Conservation (phyloP, 1,140 invertebrate genomes). For the Cylas formicarius region DNA sequence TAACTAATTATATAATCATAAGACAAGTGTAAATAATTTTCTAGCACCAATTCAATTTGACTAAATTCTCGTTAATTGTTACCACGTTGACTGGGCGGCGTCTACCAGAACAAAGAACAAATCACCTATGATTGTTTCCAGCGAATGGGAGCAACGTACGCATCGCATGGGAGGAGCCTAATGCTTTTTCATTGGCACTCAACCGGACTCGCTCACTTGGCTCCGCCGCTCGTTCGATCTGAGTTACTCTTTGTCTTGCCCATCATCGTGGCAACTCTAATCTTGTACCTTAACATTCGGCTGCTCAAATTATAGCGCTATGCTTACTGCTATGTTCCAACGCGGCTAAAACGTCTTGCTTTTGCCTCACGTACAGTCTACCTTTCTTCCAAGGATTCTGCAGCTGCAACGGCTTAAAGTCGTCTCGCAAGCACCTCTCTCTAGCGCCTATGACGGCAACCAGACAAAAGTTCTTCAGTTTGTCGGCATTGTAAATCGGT, state of each 20-base stretch:
- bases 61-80: conserved; percentile 17
- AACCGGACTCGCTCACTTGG: too few species aligned
- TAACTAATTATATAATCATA: conserved; percentile 25
- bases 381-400: conserved; percentile 95
- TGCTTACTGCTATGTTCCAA: conserved; percentile 76
- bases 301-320: conserved; percentile 51
- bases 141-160: too few species aligned
- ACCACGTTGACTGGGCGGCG: too few species aligned
- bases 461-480: conserved; percentile 80
- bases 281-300: too few species aligned
- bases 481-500: conserved; percentile 74
- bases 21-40: conserved; percentile 18
- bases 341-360: conserved; percentile 79
- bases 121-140: too few species aligned
- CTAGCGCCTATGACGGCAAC: conserved; percentile 89
- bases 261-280: too few species aligned
- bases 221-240: too few species aligned
- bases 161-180: too few species aligned
- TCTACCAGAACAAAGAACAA: too few species aligned
- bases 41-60: conserved; percentile 28
- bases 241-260: too few species aligned
- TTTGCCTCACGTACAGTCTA: conserved; percentile 80
- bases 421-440: conserved; percentile 84
- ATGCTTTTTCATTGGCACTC: too few species aligned
- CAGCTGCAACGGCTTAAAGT: conserved; percentile 84